Percentiles rank a stretch among this genome's conserved stretches.
phyloP scores from a whole-genome alignment of 2,888 invertebrate genomes.

The Pachymerium ferrugineum region DNA sequence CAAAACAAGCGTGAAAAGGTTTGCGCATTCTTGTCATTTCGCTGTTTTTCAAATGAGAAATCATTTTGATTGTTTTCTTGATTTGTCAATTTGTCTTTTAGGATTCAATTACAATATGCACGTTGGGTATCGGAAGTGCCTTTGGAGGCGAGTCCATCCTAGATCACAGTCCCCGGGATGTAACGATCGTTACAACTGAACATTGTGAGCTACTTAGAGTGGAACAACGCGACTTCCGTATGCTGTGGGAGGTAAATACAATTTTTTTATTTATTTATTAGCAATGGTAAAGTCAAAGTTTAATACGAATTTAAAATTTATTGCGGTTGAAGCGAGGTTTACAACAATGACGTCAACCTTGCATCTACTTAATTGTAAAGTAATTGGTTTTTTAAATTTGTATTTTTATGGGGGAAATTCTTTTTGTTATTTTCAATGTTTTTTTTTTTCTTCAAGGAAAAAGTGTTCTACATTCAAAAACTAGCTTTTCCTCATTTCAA shows the following conservation, averaged over 20 bases:
- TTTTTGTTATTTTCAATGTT: background rate
- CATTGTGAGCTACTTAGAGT: slow-evolving; percentile 68
- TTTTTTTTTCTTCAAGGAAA: no score
- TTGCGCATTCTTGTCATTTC: background rate
- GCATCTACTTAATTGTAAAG: no score
- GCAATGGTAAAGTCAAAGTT: no score
- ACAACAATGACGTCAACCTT: no score
- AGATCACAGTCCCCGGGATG: slow-evolving; percentile 64
- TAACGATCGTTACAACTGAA: slow-evolving; percentile 66
- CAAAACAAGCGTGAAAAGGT: slow-evolving; percentile 22
- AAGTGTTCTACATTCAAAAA: no score
- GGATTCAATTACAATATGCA: slow-evolving; percentile 62
- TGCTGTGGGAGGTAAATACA: slow-evolving; percentile 73
- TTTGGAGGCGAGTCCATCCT: slow-evolving; percentile 72
- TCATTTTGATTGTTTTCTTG: background rate
- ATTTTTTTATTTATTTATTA: no score
- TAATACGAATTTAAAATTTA: no score
- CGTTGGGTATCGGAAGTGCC: slow-evolving; percentile 65
- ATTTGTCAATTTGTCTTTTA: slow-evolving; percentile 41
- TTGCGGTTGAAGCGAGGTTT: no score
- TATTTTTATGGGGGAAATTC: background rate
- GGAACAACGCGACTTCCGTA: slow-evolving; percentile 68
- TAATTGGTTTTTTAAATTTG: background rate
- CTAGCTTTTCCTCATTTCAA: no score
- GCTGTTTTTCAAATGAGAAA: background rate